These are phyloP conservation scores for Macaria notata DNA, from an alignment of 2,888 invertebrate genomes.

Conservation along the genomic window DNA sequence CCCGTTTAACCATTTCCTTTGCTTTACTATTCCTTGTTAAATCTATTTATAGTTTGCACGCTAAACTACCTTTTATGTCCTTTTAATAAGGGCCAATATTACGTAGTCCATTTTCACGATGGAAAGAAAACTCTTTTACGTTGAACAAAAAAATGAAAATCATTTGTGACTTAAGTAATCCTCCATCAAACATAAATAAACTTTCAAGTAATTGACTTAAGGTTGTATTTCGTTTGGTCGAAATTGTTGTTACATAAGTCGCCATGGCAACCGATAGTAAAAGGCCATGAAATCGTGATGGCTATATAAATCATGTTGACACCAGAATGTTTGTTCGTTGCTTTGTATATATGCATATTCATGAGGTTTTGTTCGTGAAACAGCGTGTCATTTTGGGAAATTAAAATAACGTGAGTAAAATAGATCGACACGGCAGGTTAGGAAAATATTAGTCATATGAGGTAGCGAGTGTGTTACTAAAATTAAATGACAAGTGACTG, in stretches of 20 bases:
- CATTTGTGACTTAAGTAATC: too few species aligned
- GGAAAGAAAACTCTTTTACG: too few species aligned
- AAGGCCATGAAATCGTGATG: conserved; percentile 25
- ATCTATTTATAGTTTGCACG: too few species aligned
- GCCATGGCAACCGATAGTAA: conserved; percentile 46
- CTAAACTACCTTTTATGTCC: too few species aligned
- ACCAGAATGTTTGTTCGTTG: conserved; percentile 37
- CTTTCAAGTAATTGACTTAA: background rate
- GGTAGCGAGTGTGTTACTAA: too few species aligned
- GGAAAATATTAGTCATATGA: background rate
- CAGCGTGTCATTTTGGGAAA: conserved; percentile 19
- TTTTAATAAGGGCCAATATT: too few species aligned
- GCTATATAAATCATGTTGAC: conserved; percentile 32
- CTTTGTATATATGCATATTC: conserved; percentile 29
- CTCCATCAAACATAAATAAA: background rate
- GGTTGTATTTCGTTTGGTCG: conserved; percentile 22
- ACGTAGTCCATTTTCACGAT: too few species aligned
- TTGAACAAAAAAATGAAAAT: too few species aligned
- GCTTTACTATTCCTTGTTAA: conserved; percentile 17
- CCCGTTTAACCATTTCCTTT: conserved; percentile 19
- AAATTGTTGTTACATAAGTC: conserved; percentile 54
- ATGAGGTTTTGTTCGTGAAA: conserved; percentile 21
- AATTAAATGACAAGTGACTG: too few species aligned
- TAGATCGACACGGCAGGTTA: background rate
- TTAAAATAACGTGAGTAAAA: conserved; percentile 19